Base-by-base conservation (phyloP, 2,113 vertebrate species). In the Amazona guildingii region DNA sequence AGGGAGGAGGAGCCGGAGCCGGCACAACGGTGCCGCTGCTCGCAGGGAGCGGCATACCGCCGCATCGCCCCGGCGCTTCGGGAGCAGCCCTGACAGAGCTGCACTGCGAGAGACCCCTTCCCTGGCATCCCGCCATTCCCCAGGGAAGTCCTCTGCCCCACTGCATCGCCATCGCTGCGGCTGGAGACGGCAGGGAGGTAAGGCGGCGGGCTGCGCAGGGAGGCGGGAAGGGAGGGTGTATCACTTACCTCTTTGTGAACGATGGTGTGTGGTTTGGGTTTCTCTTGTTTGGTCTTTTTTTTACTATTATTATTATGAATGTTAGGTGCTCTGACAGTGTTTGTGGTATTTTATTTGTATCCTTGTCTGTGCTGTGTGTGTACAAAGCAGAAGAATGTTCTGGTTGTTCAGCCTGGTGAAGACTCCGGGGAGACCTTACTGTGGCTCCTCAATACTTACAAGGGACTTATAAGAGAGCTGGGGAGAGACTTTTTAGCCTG, bases 21-120 rank as follows among this genome's bases (percentile, higher is more conserved):
- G 59, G 12, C 29, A 3, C 11, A 0, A 57, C 21, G 41, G 62
- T 9, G 76, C 3, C 0, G 35, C 74, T 4, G 17, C 54, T 2
- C 2, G 31, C 28, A 1, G 68, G 37, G 17, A 9, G 51, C 0
- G 28, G 10, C 2, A 3, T 9, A 1, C 7, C 3, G 0, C 15
- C 17, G 5, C 19, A 2, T 3, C 29, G 1, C 1, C 3, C 10
- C n/a, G 10, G 5, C 3, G 48, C 43, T 1, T 27, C 10, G 28
- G 6, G 18, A 2, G 16, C 0, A 6, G 25, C 37, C 27, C 2
- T 5, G 21, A 4, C 0, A 4, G 13, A 44, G 67, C 62, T 4
- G 67, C 11, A 6, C 13, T 3, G 13, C 29, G 19, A 69, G 31
- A 31, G 7, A 3, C 4, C 5, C 41, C 29, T 13, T 14, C 6